A percentile compares a stretch with the other conserved stretches of the same genome.
phyloP scores from a whole-genome alignment of 2,113 vertebrate species.

The Caranx ignobilis region DNA sequence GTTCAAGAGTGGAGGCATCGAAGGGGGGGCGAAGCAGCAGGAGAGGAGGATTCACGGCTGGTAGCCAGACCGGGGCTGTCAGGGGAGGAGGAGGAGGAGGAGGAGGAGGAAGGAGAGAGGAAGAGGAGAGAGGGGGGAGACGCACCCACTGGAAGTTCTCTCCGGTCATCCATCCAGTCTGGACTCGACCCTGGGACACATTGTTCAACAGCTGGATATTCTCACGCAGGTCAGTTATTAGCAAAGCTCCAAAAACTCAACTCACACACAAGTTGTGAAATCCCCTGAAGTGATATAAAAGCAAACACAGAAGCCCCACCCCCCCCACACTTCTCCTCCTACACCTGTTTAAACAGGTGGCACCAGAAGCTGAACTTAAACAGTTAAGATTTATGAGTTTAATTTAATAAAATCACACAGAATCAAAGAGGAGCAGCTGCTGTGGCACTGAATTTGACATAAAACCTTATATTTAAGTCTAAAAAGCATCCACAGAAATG shows the following conservation, averaged over 20 bases:
- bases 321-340: too few species aligned
- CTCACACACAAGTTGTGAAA: not conserved
- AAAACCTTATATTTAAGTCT: too few species aligned
- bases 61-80: constrained; percentile 33
- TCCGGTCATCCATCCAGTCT: constrained; percentile 75
- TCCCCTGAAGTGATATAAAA: not conserved
- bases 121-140: constrained; percentile 40
- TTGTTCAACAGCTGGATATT: constrained; percentile 91
- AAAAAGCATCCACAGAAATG: too few species aligned
- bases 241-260: not conserved
- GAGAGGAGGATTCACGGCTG: not conserved
- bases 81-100: constrained; percentile 48
- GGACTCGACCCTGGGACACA: constrained; percentile 85
- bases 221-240: constrained; percentile 89
- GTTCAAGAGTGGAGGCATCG: constrained; percentile 22
- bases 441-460: too few species aligned
- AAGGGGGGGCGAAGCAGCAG: constrained; percentile 10
- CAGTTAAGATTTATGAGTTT: too few species aligned
- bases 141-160: constrained; percentile 63
- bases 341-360: constrained; percentile 14
- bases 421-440: too few species aligned
- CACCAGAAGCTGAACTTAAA: too few species aligned
- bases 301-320: not conserved
- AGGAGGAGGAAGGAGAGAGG: constrained; percentile 57
- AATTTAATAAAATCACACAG: too few species aligned